Percentiles rank a stretch among this genome's conserved stretches.
Evolutionary conservation across 2,888 invertebrate genomes (phyloP).

Genomic region (Leucoma salicis): DNA sequence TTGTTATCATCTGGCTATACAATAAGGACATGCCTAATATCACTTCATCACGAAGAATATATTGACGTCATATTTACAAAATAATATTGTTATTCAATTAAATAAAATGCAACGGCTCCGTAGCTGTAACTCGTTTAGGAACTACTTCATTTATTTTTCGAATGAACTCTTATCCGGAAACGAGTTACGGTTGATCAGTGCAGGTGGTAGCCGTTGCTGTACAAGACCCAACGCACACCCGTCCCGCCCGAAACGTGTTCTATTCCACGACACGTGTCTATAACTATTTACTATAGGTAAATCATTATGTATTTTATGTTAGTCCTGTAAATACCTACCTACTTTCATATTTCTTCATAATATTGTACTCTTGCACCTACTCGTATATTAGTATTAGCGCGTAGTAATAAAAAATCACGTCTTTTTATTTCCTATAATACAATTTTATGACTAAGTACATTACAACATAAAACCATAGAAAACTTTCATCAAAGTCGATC

Average conservation of each 20-base stretch:
- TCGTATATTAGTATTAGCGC: slow-evolving; percentile 41
- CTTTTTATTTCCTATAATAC: slow-evolving; percentile 1
- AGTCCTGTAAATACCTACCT: slow-evolving; percentile 31
- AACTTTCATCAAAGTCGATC: too few species aligned
- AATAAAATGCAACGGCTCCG: slow-evolving; percentile 31
- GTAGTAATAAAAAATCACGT: slow-evolving; percentile 18
- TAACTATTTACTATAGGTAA: slow-evolving; percentile 39
- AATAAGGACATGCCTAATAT: too few species aligned
- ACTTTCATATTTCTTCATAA: slow-evolving; percentile 51
- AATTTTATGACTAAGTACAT: not conserved
- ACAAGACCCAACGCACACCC: slow-evolving; percentile 72
- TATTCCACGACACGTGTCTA: slow-evolving; percentile 74
- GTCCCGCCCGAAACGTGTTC: slow-evolving; percentile 77
- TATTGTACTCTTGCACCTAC: slow-evolving; percentile 51
- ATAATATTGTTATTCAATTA: slow-evolving; percentile 23
- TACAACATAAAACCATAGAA: too few species aligned
- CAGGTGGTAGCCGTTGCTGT: slow-evolving; percentile 42
- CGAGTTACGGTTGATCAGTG: slow-evolving; percentile 14
- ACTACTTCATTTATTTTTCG: not conserved
- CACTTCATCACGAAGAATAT: too few species aligned
- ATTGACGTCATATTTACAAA: slow-evolving; percentile 23
- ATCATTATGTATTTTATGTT: slow-evolving; percentile 21
- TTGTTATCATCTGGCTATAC: too few species aligned
- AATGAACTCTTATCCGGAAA: not conserved
- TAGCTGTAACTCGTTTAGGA: slow-evolving; percentile 41